A percentile compares a stretch with the other conserved stretches of the same genome.
These are phyloP conservation scores for Odontesthes bonariensis DNA, from an alignment of 2,113 vertebrate species.

Conservation along the genomic window DNA sequence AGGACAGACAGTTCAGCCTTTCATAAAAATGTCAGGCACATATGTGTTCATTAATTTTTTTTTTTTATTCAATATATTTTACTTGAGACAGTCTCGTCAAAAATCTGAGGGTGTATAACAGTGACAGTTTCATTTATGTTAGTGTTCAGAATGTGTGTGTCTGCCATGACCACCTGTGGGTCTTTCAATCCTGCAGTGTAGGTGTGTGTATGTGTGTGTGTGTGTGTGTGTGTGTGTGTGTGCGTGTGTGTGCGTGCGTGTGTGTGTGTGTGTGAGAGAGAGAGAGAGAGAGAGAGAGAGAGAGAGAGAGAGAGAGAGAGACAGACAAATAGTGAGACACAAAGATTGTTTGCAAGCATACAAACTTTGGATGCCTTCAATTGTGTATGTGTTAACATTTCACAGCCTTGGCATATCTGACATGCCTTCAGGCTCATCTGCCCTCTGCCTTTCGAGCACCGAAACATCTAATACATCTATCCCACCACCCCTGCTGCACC, in stretches of 20 bases:
- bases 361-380: constrained; percentile 12
- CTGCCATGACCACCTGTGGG: constrained; percentile 59
- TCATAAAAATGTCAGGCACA: constrained; percentile 70
- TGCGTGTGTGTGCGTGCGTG: too few species aligned
- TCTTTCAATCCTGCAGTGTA: constrained; percentile 10
- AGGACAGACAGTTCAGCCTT: constrained; percentile 41
- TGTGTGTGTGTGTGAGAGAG: too few species aligned
- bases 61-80: constrained; percentile 30
- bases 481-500: background rate
- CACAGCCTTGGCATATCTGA: constrained; percentile 40
- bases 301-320: background rate
- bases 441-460: background rate
- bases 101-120: constrained; percentile 16
- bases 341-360: constrained; percentile 23
- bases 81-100: constrained; percentile 8
- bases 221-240: rapidly evolving
- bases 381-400: constrained; percentile 30
- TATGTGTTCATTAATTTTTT: constrained; percentile 32
- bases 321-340: background rate
- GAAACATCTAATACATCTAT: background rate
- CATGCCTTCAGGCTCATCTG: constrained; percentile 54
- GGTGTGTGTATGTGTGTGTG: background rate
- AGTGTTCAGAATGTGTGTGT: constrained; percentile 20
- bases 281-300: background rate
- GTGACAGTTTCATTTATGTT: constrained; percentile 44